A percentile compares a stretch with the other conserved stretches of the same genome.
Evolutionary conservation across 2,888 invertebrate species (phyloP).

Genomic region (Norana najaformis): DNA sequence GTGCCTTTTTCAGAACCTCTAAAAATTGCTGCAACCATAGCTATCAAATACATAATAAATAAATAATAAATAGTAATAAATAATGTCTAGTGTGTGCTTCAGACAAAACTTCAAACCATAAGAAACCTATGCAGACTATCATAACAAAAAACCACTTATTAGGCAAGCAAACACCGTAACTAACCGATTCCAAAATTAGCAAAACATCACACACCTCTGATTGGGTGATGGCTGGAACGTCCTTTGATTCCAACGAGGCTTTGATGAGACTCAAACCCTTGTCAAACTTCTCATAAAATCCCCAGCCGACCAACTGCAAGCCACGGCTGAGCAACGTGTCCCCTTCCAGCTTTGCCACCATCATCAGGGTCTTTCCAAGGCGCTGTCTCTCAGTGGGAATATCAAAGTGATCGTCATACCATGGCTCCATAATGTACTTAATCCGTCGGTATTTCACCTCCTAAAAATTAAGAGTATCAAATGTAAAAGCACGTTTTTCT

Average conservation of each 20-base stretch:
- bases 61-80: no score
- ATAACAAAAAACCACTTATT: no score
- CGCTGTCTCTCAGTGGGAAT: conserved; percentile 70
- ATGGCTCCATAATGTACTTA: conserved; percentile 78
- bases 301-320: conserved; percentile 70
- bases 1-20: no score
- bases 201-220: conserved; percentile 16
- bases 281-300: conserved; percentile 72
- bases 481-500: no score
- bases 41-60: no score
- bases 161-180: no score
- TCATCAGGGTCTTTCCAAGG: conserved; percentile 78
- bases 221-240: neutral
- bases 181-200: neutral
- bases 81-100: no score
- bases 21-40: no score
- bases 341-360: conserved; percentile 50
- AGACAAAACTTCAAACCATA: no score
- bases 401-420: conserved; percentile 88
- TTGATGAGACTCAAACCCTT: conserved; percentile 58
- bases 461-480: conserved; percentile 22
- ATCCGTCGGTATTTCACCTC: conserved; percentile 74
- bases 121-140: no score
- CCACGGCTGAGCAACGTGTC: conserved; percentile 49
- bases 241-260: conserved; percentile 17